Base-by-base conservation (phyloP, 2,888 invertebrate species). In the Helobdella robusta region DNA sequence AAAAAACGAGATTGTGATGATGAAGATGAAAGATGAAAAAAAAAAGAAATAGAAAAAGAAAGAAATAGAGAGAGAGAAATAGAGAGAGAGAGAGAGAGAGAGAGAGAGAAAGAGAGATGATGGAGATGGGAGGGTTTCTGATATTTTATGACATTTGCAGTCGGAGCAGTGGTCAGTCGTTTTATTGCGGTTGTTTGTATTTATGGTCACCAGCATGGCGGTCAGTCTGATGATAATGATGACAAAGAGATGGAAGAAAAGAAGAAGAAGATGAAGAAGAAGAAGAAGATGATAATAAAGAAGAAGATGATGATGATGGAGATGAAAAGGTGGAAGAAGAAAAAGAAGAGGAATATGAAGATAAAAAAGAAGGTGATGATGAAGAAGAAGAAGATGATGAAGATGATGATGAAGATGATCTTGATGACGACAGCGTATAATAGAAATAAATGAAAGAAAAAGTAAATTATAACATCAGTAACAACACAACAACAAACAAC, bases 191-290 rank as follows among this genome's bases (percentile, higher is more conserved):
- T 4, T 32, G 34, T n/a, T 58, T 32, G 20, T 58, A 35, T 18
- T 58, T 32, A 58, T 32, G 58, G 20, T 32, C 34, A 58, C 20
- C 34, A 58, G 30, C 34, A 58, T 58, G 58, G 32, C 35, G 58
- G 20, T 58, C 34, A 58, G 30, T 4, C 30, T 58, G 58, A 11
- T 58, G 58, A 8, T 58, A 20, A 6, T 58, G 58, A 58, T 32
- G 32, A 20, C 20, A 35, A 58, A 34, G 58, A 59, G 32, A 23
- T 35, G 32, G 48, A 58, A 34, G 28, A 32, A 15, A 15, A 40
- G 18, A 11, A 18, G 40, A 15, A n/a, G n/a, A n/a, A n/a, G n/a
- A 48, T 2, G 59, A 34, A 34, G 59, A 35, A 35, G 36, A 2
- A 35, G 59, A 59, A 35, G 56, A 56, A 28, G 40, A 18, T 40